phyloP scores from a whole-genome alignment of 2,888 invertebrate genomes.

The Phymatocera aterrima region DNA sequence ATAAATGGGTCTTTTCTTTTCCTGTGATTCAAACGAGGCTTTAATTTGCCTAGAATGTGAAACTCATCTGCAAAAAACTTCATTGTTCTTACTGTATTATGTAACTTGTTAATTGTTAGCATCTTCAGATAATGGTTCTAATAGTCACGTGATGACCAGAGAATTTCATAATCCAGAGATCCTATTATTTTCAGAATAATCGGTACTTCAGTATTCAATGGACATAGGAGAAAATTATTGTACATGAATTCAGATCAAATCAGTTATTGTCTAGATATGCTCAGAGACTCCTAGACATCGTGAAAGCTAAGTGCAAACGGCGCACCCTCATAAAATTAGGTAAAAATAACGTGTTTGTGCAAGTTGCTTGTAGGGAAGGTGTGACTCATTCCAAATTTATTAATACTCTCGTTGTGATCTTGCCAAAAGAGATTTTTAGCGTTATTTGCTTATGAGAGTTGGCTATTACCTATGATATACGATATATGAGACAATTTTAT shows the following conservation, averaged over 20 bases:
- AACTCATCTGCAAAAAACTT: not conserved
- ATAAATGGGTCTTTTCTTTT: slow-evolving; percentile 14
- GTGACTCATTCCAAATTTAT: slow-evolving; percentile 47
- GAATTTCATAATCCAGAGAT: not conserved
- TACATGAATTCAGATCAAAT: slow-evolving; percentile 6
- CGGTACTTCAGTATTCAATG: not conserved
- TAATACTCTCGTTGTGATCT: slow-evolving; percentile 48
- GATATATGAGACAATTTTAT: slow-evolving; percentile 3
- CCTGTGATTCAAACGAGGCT: not conserved
- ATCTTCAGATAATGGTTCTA: not conserved
- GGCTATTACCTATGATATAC: slow-evolving; percentile 4
- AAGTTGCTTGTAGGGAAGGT: slow-evolving; percentile 44
- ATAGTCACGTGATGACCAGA: not conserved
- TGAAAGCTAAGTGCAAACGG: slow-evolving; percentile 26
- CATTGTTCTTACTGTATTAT: not conserved
- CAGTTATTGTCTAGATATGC: slow-evolving; percentile 35
- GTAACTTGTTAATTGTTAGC: slow-evolving; percentile 9
- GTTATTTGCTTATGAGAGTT: slow-evolving; percentile 22
- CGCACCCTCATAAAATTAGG: slow-evolving; percentile 34
- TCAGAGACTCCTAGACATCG: slow-evolving; percentile 25
- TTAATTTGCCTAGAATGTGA: not conserved
- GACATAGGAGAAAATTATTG: not conserved
- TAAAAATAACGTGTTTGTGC: slow-evolving; percentile 49
- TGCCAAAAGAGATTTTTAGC: slow-evolving; percentile 48
- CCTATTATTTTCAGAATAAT: not conserved